phyloP scores from a whole-genome alignment of 2,888 invertebrate species.

The Calameuta filiformis region DNA sequence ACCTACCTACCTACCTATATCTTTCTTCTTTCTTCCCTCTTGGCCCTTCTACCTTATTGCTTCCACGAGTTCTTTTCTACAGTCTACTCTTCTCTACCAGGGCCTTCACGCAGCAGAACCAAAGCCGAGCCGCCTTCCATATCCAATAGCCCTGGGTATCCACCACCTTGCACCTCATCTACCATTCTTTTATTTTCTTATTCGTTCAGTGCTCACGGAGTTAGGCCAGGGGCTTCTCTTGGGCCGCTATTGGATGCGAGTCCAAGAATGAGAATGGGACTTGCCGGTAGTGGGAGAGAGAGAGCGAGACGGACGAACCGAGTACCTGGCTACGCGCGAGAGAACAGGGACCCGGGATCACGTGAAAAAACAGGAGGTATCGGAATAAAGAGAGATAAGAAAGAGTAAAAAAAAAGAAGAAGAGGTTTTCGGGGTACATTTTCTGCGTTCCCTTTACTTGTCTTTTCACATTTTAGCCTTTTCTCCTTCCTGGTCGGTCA shows the following conservation, averaged over 20 bases:
- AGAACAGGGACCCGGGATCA: neutral
- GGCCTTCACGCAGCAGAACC: neutral
- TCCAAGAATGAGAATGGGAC: neutral
- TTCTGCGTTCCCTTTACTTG: neutral
- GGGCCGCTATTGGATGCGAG: neutral
- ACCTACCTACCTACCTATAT: neutral
- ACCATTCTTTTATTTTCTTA: slow-evolving; percentile 47
- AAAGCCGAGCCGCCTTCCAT: neutral
- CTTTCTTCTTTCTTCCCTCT: neutral
- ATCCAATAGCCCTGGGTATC: slow-evolving; percentile 6
- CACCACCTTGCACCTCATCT: slow-evolving; percentile 44
- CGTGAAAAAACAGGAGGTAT: neutral
- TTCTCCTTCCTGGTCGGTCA: neutral
- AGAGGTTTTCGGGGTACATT: neutral
- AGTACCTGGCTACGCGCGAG: neutral
- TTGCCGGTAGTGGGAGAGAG: neutral
- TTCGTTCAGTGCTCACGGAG: slow-evolving; percentile 50
- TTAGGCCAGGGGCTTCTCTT: slow-evolving; percentile 30
- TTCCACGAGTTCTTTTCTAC: neutral
- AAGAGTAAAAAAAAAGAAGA: neutral
- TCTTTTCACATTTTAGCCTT: neutral
- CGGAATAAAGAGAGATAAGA: neutral
- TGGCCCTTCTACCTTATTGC: neutral
- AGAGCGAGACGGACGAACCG: neutral
- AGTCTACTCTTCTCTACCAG: neutral